phyloP scores from a whole-genome alignment of 2,113 vertebrate genomes.

The Phoxinus phoxinus region DNA sequence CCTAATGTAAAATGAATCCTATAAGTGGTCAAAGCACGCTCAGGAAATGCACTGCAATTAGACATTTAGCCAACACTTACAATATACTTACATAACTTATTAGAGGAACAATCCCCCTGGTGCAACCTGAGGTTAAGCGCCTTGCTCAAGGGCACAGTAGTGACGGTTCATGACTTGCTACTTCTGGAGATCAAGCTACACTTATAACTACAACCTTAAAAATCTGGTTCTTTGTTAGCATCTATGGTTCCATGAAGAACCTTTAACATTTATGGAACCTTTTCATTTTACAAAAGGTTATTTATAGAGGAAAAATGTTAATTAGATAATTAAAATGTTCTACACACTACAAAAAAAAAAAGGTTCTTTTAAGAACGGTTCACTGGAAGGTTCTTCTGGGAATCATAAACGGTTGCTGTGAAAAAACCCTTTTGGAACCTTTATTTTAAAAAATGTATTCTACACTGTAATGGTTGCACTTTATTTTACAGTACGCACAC shows the following conservation, averaged over 20 bases:
- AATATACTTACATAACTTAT: not conserved
- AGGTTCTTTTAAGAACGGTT: too few species aligned
- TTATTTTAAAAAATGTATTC: too few species aligned
- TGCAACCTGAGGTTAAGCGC: constrained; percentile 8
- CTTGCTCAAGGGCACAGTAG: constrained; percentile 5
- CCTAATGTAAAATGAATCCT: not conserved
- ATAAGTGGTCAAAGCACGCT: not conserved
- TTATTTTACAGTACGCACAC: too few species aligned
- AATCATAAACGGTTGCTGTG: too few species aligned
- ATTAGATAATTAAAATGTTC: too few species aligned
- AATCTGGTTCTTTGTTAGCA: not conserved
- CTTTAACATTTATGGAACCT: too few species aligned
- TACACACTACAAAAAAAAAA: too few species aligned
- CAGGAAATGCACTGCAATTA: not conserved
- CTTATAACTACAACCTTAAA: not conserved
- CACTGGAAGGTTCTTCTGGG: too few species aligned
- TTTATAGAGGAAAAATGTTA: too few species aligned
- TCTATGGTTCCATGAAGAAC: not conserved
- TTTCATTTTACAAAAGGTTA: too few species aligned
- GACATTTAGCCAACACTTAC: not conserved
- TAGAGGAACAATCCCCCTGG: not conserved
- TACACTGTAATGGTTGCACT: too few species aligned
- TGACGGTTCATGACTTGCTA: not conserved
- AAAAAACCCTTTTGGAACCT: too few species aligned
- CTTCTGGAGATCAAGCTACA: not conserved